Evolutionary conservation across 2,797 vertebrate species (phyloP).

Genomic region (Otolemur crassicaudatus): DNA sequence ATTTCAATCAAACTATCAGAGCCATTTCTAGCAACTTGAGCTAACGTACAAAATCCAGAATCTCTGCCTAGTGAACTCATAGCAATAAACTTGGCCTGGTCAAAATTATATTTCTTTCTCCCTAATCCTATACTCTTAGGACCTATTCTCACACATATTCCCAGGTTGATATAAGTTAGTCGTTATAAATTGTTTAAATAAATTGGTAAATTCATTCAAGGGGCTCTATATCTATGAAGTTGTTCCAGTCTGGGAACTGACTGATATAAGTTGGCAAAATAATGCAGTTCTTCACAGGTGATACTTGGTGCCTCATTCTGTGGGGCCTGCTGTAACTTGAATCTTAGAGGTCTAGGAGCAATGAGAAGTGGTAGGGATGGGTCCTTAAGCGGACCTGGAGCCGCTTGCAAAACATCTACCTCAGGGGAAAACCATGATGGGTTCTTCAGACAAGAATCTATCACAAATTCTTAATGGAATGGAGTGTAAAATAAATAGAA

Average conservation of each 20-base stretch:
- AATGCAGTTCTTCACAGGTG: not conserved
- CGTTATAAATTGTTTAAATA: not conserved
- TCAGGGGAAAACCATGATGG: not conserved
- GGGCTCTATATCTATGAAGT: not conserved
- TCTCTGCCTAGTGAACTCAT: not conserved
- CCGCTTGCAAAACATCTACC: not conserved
- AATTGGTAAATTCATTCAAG: not conserved
- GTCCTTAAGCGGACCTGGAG: no score
- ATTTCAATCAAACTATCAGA: not conserved
- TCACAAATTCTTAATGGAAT: constrained; percentile 44
- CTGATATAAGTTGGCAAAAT: not conserved
- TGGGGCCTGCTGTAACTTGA: not conserved
- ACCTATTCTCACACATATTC: not conserved
- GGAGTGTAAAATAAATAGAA: constrained; percentile 60
- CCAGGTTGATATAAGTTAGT: not conserved
- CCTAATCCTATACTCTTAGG: not conserved
- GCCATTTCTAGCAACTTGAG: not conserved
- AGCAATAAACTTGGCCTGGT: not conserved
- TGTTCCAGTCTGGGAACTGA: not conserved
- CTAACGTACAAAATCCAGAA: not conserved
- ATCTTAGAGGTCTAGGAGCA: not conserved
- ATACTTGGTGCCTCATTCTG: not conserved
- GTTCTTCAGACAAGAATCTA: constrained; percentile 9
- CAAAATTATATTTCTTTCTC: not conserved
- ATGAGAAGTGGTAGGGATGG: not conserved